Percentiles rank a stretch among this genome's conserved stretches.
These are phyloP conservation scores for Oryzias celebensis DNA, from an alignment of 2,113 vertebrate genomes.

Conservation along the genomic window DNA sequence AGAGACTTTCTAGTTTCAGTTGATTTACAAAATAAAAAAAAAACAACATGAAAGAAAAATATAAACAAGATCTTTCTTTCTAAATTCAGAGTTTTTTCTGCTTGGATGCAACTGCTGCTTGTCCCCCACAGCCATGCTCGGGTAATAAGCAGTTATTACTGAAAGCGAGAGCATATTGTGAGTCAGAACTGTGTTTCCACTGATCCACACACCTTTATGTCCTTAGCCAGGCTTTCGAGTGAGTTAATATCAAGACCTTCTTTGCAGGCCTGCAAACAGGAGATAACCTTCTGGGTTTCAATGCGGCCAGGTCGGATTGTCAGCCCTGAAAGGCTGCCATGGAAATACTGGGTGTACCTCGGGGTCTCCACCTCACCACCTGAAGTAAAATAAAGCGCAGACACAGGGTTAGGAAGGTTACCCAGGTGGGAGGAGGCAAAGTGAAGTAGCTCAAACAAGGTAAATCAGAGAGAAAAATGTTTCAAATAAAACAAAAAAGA, in stretches of 20 bases:
- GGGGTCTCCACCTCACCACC: slow-evolving; percentile 92
- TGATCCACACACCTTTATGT: slow-evolving; percentile 85
- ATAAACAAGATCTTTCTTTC: neutral
- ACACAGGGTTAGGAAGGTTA: neutral
- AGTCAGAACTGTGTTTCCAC: slow-evolving; percentile 1
- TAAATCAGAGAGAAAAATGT: neutral
- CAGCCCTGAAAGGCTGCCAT: slow-evolving; percentile 92
- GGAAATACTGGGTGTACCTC: slow-evolving; percentile 94
- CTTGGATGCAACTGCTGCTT: neutral
- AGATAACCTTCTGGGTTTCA: slow-evolving; percentile 96
- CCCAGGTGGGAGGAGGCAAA: neutral
- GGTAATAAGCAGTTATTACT: neutral
- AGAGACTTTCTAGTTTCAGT: too few species aligned
- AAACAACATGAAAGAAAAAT: neutral
- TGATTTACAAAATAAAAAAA: too few species aligned
- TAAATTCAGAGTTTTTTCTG: neutral
- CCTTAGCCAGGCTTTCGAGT: slow-evolving; percentile 90
- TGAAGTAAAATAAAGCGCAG: slow-evolving; percentile 42
- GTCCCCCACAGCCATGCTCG: neutral
- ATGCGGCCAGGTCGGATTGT: slow-evolving; percentile 93
- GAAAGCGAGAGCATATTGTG: slow-evolving; percentile 2
- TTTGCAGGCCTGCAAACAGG: slow-evolving; percentile 97
- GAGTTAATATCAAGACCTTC: slow-evolving; percentile 98
- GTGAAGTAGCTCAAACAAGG: neutral
- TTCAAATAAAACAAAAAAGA: neutral